phyloP scores from a whole-genome alignment of 2,888 invertebrate genomes.

The Leucozona laternaria region DNA sequence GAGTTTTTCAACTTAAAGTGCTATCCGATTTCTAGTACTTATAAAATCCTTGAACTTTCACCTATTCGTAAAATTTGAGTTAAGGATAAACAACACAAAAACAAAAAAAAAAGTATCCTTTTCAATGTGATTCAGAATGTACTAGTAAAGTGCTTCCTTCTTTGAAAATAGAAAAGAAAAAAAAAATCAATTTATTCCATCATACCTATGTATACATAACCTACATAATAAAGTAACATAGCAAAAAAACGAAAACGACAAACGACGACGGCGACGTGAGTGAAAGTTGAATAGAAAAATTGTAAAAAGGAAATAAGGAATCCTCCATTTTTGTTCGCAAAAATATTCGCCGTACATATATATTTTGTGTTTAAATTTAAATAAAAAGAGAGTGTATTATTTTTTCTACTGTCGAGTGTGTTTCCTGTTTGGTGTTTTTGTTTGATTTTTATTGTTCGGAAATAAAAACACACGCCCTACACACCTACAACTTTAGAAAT shows the following conservation, averaged over 20 bases:
- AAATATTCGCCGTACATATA: neutral
- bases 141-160: conserved; percentile 51
- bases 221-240: conserved; percentile 38
- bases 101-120: conserved; percentile 34
- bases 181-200: conserved; percentile 54
- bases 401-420: conserved; percentile 48
- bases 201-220: conserved; percentile 22
- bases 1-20: conserved; percentile 11
- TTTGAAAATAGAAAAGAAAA: conserved; percentile 39
- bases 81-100: conserved; percentile 15
- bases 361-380: conserved; percentile 1
- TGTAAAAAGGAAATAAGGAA: conserved; percentile 21
- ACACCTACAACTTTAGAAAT: neutral
- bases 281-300: conserved; percentile 61
- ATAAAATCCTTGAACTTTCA: conserved; percentile 11
- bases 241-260: conserved; percentile 22
- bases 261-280: conserved; percentile 47
- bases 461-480: conserved; percentile 41
- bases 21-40: neutral
- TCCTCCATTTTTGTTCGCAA: conserved; percentile 51
- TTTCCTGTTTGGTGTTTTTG: conserved; percentile 73
- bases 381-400: conserved; percentile 46
- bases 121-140: conserved; percentile 16
- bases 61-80: conserved; percentile 10
- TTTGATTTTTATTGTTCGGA: conserved; percentile 73